These are phyloP conservation scores for Lithophane leautieri DNA, from an alignment of 2,888 invertebrate genomes.

Conservation along the genomic window DNA sequence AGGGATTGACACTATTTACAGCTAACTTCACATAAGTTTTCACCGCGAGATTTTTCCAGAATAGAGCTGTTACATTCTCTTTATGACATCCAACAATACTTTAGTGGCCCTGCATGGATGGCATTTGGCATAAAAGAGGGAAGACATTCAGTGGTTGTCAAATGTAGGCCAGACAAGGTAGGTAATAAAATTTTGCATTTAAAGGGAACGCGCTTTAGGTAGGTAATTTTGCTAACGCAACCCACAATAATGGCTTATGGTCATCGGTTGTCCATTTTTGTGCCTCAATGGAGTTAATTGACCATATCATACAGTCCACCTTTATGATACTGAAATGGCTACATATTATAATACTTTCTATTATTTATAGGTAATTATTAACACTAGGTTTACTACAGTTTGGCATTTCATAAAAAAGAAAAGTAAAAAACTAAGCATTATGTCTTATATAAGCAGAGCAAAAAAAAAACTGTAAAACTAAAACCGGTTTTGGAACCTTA, in stretches of 20 bases:
- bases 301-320: conserved; percentile 76
- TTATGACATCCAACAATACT: conserved; percentile 8
- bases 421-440: conserved; percentile 30
- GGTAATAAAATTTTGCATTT: not conserved
- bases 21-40: not conserved
- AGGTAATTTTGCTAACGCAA: conserved; percentile 15
- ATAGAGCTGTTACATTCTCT: not conserved
- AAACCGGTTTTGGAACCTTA: not conserved
- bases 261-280: conserved; percentile 65
- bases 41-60: not conserved
- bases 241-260: conserved; percentile 51
- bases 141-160: conserved; percentile 21
- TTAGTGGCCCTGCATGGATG: conserved; percentile 10
- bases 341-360: conserved; percentile 79
- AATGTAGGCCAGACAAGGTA: not conserved
- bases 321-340: conserved; percentile 73
- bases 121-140: conserved; percentile 3
- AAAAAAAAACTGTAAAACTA: conserved; percentile 5
- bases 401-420: conserved; percentile 77
- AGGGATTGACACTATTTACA: not conserved
- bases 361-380: conserved; percentile 69
- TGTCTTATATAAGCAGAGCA: conserved; percentile 1
- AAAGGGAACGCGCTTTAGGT: not conserved
- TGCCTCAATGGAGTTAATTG: conserved; percentile 80
- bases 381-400: conserved; percentile 73